These are phyloP conservation scores for Berghia stephanieae DNA, from an alignment of 1,140 invertebrate species.

Conservation along the genomic window DNA sequence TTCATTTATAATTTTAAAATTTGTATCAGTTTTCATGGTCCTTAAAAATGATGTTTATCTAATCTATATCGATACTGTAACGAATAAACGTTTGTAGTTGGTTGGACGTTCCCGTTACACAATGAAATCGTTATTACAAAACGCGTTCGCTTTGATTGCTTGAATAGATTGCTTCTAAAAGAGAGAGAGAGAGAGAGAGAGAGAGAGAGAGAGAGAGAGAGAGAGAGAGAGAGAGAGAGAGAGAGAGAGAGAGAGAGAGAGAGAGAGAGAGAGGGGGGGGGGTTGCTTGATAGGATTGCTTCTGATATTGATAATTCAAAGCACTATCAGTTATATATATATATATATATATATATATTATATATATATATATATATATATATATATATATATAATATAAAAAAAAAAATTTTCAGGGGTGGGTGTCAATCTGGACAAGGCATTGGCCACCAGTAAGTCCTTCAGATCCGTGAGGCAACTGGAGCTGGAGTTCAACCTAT, in stretches of 20 bases:
- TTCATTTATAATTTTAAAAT: neutral
- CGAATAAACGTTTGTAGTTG: neutral
- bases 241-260: neutral
- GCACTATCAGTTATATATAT: neutral
- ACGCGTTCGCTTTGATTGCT: neutral
- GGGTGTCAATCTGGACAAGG: no score
- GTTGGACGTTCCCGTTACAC: no score
- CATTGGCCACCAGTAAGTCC: no score
- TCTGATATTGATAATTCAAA: neutral
- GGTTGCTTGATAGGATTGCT: neutral
- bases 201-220: neutral
- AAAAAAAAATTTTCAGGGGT: no score
- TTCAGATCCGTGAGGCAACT: no score
- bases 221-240: conserved; percentile 14
- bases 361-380: conserved; percentile 1
- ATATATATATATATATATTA: neutral
- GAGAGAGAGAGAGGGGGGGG: neutral
- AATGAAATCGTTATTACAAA: no score
- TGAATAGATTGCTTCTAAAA: neutral
- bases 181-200: conserved; percentile 17
- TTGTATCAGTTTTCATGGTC: neutral
- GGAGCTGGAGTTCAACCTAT: no score
- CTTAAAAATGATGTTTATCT: neutral
- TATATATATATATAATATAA: neutral
- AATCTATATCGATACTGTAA: neutral